These are phyloP conservation scores for Cheilinus undulatus DNA, from an alignment of 2,113 vertebrate genomes.

Conservation along the genomic window DNA sequence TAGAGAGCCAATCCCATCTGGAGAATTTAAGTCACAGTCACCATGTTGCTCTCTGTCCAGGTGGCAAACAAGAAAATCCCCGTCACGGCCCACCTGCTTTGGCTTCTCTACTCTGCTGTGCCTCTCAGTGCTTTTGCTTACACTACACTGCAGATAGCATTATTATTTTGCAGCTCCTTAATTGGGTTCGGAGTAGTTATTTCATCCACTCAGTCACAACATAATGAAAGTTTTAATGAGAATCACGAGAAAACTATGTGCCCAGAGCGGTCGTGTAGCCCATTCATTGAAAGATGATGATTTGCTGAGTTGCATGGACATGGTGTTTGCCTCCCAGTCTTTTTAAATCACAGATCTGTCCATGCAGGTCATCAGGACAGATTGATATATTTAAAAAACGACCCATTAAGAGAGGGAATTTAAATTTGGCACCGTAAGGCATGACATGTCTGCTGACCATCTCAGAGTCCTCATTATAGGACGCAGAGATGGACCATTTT, in stretches of 20 bases:
- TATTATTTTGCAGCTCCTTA: slow-evolving; percentile 49
- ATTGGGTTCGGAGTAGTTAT: slow-evolving; percentile 56
- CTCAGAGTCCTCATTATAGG: slow-evolving; percentile 51
- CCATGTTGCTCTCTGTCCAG: slow-evolving; percentile 44
- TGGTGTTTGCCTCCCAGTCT: slow-evolving; percentile 38
- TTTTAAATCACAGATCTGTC: slow-evolving; percentile 43
- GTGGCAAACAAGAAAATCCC: slow-evolving; percentile 39
- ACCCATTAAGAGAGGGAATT: slow-evolving; percentile 44
- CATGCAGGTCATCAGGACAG: slow-evolving; percentile 36
- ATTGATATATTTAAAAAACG: slow-evolving; percentile 28
- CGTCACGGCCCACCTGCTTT: slow-evolving; percentile 45
- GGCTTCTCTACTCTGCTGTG: slow-evolving; percentile 18
- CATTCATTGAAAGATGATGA: slow-evolving; percentile 41
- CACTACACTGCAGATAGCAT: slow-evolving; percentile 43
- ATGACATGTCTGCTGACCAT: slow-evolving; percentile 49
- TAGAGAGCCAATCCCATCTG: slow-evolving; percentile 51
- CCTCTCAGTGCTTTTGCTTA: slow-evolving; percentile 23
- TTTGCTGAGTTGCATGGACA: slow-evolving; percentile 44
- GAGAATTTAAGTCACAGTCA: slow-evolving; percentile 40
- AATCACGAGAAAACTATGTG: slow-evolving; percentile 37
- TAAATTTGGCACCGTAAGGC: slow-evolving; percentile 32
- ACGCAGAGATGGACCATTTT: slow-evolving; percentile 46
- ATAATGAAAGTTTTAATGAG: slow-evolving; percentile 59
- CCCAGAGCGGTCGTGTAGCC: slow-evolving; percentile 25
- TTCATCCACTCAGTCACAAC: slow-evolving; percentile 45